These are phyloP conservation scores for Platyura marginata DNA, from an alignment of 1,140 invertebrate species.

Conservation along the genomic window DNA sequence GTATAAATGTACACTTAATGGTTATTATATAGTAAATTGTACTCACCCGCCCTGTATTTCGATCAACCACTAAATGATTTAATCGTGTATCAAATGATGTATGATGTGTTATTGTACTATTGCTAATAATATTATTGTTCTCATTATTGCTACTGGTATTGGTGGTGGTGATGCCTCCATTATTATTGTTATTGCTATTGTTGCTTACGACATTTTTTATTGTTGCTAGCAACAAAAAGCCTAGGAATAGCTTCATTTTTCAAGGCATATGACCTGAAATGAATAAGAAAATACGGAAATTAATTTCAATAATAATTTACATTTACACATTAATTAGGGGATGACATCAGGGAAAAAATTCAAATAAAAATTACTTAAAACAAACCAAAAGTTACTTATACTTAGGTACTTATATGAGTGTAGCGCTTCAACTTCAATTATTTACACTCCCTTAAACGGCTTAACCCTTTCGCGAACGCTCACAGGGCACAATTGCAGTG, in stretches of 20 bases:
- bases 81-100: conserved; percentile 17
- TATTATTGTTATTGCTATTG: background rate
- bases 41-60: conserved; percentile 59
- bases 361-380: too few species aligned
- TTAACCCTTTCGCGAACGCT: too few species aligned
- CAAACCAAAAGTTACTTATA: too few species aligned
- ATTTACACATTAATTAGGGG: too few species aligned
- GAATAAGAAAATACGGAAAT: background rate
- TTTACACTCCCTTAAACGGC: too few species aligned
- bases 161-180: background rate
- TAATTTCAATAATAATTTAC: background rate
- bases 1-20: too few species aligned
- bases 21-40: background rate
- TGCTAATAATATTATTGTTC: background rate
- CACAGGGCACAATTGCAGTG: too few species aligned
- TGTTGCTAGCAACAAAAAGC: conserved; percentile 5
- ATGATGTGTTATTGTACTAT: conserved; percentile 16
- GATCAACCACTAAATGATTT: conserved; percentile 81
- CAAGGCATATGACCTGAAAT: conserved; percentile 7
- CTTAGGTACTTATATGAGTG: too few species aligned
- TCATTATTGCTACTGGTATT: conserved; percentile 1
- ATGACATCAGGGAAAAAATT: too few species aligned
- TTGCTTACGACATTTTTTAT: conserved; percentile 1
- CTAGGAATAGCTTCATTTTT: conserved; percentile 6
- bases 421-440: too few species aligned